phyloP scores from a whole-genome alignment of 1,140 invertebrate genomes.

The Bemisia tabaci region DNA sequence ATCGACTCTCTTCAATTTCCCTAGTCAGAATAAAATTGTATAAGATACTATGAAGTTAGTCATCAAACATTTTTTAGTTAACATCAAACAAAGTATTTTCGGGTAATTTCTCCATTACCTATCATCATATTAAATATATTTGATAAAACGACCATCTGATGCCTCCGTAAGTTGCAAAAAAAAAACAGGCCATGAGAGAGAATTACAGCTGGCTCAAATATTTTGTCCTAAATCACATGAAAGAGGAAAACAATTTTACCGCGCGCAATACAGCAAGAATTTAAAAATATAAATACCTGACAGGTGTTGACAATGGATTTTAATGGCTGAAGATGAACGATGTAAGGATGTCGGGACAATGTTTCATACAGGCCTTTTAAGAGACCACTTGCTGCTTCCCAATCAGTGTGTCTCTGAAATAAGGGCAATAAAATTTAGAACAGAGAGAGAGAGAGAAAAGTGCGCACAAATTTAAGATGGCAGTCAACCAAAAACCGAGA shows the following conservation, averaged over 20 bases:
- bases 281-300: slow-evolving; percentile 53
- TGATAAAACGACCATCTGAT: too few species aligned
- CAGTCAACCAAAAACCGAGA: neutral
- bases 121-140: too few species aligned
- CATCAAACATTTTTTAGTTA: too few species aligned
- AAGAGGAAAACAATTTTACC: slow-evolving; percentile 6
- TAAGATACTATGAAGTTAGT: too few species aligned
- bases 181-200: slow-evolving; percentile 4
- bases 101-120: too few species aligned
- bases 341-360: slow-evolving; percentile 80
- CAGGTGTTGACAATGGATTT: slow-evolving; percentile 77
- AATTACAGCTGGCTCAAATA: slow-evolving; percentile 26
- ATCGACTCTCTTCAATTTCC: too few species aligned
- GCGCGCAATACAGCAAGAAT: too few species aligned
- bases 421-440: too few species aligned
- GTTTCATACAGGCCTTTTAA: slow-evolving; percentile 92
- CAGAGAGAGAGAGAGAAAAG: slow-evolving; percentile 10
- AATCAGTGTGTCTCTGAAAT: slow-evolving; percentile 76
- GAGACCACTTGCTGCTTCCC: slow-evolving; percentile 86
- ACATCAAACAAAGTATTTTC: too few species aligned
- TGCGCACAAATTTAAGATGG: slow-evolving; percentile 6
- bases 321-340: slow-evolving; percentile 91
- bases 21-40: too few species aligned
- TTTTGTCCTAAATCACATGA: slow-evolving; percentile 11
- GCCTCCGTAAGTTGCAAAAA: too few species aligned